Percentiles rank a stretch among this genome's conserved stretches.
These are phyloP conservation scores for Cyrtorhinus lividipennis DNA, from an alignment of 1,140 invertebrate genomes.

Conservation along the genomic window DNA sequence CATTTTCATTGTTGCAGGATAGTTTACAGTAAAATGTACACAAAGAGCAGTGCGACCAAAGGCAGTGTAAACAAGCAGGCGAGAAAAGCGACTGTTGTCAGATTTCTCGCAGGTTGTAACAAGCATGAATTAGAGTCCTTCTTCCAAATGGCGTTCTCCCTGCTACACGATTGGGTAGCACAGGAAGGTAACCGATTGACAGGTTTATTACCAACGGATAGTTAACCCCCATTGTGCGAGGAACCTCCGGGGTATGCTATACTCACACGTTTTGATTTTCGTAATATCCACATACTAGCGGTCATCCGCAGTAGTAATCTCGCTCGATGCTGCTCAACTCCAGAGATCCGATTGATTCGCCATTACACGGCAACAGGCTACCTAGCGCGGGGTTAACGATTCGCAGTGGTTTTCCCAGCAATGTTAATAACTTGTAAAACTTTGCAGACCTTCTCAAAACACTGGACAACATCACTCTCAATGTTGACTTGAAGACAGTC, in stretches of 20 bases:
- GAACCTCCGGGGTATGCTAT: too few relatives aligned
- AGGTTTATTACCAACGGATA: too few relatives aligned
- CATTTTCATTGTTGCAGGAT: slow-evolving; percentile 36
- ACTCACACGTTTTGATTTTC: too few relatives aligned
- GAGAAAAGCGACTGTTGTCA: slow-evolving; percentile 58
- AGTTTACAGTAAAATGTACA: slow-evolving; percentile 79
- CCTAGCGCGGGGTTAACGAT: too few relatives aligned
- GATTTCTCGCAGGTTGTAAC: slow-evolving; percentile 67
- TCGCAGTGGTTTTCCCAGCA: too few relatives aligned
- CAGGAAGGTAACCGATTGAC: neutral
- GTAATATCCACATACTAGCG: too few relatives aligned
- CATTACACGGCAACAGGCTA: too few relatives aligned
- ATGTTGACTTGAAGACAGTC: slow-evolving; percentile 42
- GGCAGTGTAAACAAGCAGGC: slow-evolving; percentile 51
- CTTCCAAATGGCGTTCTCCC: slow-evolving; percentile 66
- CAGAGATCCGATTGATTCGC: too few relatives aligned
- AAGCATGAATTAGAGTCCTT: slow-evolving; percentile 65
- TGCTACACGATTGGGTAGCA: slow-evolving; percentile 41
- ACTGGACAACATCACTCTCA: slow-evolving; percentile 29
- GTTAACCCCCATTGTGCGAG: too few relatives aligned
- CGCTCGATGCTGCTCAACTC: too few relatives aligned
- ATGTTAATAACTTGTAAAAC: too few relatives aligned
- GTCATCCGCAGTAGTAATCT: too few relatives aligned
- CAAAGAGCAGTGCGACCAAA: slow-evolving; percentile 41
- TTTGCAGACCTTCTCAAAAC: neutral